Evolutionary conservation across 2,797 vertebrate species (phyloP).

Genomic region (Anguilla marmorata): DNA sequence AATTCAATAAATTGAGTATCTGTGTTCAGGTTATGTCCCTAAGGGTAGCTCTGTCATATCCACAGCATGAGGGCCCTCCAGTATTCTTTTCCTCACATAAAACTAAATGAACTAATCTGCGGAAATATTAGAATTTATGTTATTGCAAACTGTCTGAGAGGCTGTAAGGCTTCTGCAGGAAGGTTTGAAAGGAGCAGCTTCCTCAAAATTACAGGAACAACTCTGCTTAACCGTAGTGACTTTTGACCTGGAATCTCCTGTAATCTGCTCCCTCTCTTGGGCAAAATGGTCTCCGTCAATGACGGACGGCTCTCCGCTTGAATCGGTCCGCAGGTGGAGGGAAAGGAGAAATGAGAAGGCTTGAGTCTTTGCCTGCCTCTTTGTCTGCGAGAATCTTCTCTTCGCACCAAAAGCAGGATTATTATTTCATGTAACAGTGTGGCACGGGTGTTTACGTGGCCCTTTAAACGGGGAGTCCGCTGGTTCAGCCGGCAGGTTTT

Average conservation of each 20-base stretch:
- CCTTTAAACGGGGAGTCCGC: background rate
- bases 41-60: background rate
- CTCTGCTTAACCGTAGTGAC: background rate
- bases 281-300: background rate
- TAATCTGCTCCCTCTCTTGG: background rate
- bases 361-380: background rate
- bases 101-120: background rate
- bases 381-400: background rate
- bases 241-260: background rate
- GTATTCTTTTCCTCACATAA: background rate
- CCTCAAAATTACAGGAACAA: background rate
- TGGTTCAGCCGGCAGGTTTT: background rate
- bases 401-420: background rate
- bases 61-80: background rate
- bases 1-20: background rate
- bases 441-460: background rate
- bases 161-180: background rate
- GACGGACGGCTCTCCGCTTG: background rate
- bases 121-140: background rate
- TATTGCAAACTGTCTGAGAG: background rate
- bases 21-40: background rate
- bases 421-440: background rate
- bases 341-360: background rate
- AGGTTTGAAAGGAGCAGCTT: background rate
- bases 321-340: background rate